Conservation (phyloP, 2,113 vertebrate species). For the Choloepus hoffmanni region DNA sequence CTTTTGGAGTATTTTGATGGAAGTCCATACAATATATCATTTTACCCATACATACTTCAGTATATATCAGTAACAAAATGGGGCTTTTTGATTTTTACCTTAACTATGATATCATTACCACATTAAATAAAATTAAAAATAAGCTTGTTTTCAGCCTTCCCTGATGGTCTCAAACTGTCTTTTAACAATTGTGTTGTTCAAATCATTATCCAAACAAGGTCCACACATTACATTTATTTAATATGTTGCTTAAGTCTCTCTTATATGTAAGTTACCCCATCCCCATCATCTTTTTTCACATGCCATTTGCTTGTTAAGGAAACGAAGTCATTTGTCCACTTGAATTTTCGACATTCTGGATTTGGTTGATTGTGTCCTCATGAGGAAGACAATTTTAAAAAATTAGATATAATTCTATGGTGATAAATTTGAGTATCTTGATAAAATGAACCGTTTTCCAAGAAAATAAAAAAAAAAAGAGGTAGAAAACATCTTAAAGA, state of each 20-base stretch:
- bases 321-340: not conserved
- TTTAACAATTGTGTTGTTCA: slow-evolving; percentile 33
- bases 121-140: slow-evolving; percentile 12
- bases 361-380: not conserved
- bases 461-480: not conserved
- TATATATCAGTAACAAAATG: slow-evolving; percentile 24
- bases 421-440: not conserved
- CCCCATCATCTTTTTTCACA: not conserved
- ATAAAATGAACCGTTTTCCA: not conserved
- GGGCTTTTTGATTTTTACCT: not conserved
- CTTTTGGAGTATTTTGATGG: not conserved
- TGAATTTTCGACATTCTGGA: slow-evolving; percentile 20
- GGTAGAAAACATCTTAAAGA: not conserved
- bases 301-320: not conserved
- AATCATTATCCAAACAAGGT: not conserved
- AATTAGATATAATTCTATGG: not conserved
- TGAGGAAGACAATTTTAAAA: slow-evolving; percentile 15
- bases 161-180: not conserved
- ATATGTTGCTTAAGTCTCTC: not conserved
- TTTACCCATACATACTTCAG: not conserved
- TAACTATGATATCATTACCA: not conserved
- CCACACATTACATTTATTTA: not conserved
- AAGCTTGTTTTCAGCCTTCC: not conserved
- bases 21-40: not conserved
- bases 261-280: not conserved